Conservation (phyloP, 2,888 invertebrate genomes). For the Heliconius cydno region DNA sequence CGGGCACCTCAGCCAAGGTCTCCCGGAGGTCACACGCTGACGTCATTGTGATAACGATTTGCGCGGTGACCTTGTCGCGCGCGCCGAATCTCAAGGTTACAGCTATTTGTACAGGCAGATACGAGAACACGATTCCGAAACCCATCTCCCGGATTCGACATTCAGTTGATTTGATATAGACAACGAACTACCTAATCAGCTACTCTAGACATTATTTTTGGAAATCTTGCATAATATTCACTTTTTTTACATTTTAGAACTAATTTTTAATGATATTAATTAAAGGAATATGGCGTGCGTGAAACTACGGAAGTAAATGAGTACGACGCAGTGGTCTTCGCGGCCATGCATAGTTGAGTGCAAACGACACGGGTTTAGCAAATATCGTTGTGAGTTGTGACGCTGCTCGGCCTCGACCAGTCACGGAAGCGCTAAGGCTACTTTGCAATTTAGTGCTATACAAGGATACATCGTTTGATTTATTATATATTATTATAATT, state of each 20-base stretch:
- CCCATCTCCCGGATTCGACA: constrained; percentile 72
- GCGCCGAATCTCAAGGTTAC: constrained; percentile 81
- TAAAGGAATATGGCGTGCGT: neutral
- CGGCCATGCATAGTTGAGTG: constrained; percentile 33
- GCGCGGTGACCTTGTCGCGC: constrained; percentile 82
- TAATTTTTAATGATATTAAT: neutral
- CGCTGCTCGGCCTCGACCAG: constrained; percentile 54
- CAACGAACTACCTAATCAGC: constrained; percentile 27
- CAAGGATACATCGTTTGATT: constrained; percentile 51
- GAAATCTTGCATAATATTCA: neutral
- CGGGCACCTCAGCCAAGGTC: constrained; percentile 76
- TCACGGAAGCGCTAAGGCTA: constrained; percentile 75
- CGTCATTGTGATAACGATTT: constrained; percentile 83
- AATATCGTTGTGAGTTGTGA: constrained; percentile 48
- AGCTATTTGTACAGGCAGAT: constrained; percentile 81
- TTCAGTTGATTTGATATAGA: constrained; percentile 57
- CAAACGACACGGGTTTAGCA: constrained; percentile 47
- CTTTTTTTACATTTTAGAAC: neutral
- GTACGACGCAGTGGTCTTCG: constrained; percentile 49
- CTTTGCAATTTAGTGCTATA: constrained; percentile 74
- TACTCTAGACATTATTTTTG: neutral
- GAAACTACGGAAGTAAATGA: constrained; percentile 36
- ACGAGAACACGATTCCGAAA: constrained; percentile 56
- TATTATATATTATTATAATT: neutral
- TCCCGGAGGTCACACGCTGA: constrained; percentile 77